Evolutionary conservation across 1,140 invertebrate species (phyloP).

Genomic region (Cydia strobilella): DNA sequence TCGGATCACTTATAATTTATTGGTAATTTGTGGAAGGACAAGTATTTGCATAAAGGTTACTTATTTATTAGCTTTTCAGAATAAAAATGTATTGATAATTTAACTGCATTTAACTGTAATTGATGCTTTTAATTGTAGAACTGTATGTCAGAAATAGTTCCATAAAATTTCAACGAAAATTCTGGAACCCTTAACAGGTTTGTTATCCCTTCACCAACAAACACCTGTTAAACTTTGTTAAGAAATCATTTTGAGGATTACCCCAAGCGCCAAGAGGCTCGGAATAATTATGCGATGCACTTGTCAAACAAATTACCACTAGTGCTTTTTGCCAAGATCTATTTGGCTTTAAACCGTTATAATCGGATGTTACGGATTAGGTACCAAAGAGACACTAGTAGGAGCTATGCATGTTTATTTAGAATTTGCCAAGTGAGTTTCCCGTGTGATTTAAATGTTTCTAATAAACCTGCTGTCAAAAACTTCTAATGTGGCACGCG

Average conservation of each 20-base stretch:
- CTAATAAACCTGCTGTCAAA: no score
- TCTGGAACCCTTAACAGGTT: neutral
- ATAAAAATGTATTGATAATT: no score
- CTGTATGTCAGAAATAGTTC: neutral
- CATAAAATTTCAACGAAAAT: neutral
- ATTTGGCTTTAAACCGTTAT: neutral
- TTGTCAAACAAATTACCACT: neutral
- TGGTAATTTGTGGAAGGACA: no score
- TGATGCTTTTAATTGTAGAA: neutral
- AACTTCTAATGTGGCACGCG: no score
- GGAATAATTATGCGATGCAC: neutral
- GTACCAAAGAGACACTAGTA: neutral
- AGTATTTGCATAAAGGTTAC: no score
- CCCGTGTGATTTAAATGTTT: no score
- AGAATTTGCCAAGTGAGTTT: no score
- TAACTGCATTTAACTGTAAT: no score
- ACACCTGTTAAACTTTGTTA: constrained; percentile 22
- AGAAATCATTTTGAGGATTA: constrained; percentile 28
- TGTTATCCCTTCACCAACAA: neutral
- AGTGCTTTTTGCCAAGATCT: neutral
- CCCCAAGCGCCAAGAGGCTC: constrained; percentile 12
- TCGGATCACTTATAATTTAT: no score
- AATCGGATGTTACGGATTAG: neutral
- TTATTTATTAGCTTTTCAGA: no score
- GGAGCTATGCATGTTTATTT: neutral